Conservation (phyloP, 2,113 vertebrate genomes). For the Sturnus vulgaris region DNA sequence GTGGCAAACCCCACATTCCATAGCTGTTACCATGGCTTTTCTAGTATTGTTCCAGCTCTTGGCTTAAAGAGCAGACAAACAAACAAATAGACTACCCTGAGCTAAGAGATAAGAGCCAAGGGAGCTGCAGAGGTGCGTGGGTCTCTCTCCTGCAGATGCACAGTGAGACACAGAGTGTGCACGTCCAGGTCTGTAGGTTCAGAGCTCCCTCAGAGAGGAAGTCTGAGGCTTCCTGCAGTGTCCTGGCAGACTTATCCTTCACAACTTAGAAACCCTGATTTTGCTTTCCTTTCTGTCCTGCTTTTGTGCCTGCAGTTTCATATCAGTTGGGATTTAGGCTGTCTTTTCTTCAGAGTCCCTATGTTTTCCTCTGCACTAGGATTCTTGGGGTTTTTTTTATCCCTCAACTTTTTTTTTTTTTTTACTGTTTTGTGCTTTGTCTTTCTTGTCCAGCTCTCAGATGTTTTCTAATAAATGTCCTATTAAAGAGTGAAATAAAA, state of each 20-base stretch:
- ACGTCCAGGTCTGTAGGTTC: not conserved
- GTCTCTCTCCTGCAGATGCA: not conserved
- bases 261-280: not conserved
- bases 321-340: not conserved
- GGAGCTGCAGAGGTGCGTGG: accelerated
- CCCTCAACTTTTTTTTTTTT: not conserved
- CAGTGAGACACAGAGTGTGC: not conserved
- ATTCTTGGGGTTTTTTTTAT: not conserved
- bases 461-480: not conserved
- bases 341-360: not conserved
- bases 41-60: not conserved
- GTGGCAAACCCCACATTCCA: not conserved
- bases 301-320: not conserved
- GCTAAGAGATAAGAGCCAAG: not conserved
- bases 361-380: not conserved
- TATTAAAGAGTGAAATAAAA: not conserved
- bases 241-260: constrained; percentile 7
- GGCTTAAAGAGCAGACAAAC: not conserved
- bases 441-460: not conserved
- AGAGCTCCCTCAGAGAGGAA: constrained; percentile 30
- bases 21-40: not conserved
- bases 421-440: not conserved
- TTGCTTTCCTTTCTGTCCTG: not conserved
- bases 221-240: constrained; percentile 4
- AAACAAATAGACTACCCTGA: not conserved